Conservation (phyloP, 2,797 vertebrate genomes). For the Diglossa cyanea region DNA sequence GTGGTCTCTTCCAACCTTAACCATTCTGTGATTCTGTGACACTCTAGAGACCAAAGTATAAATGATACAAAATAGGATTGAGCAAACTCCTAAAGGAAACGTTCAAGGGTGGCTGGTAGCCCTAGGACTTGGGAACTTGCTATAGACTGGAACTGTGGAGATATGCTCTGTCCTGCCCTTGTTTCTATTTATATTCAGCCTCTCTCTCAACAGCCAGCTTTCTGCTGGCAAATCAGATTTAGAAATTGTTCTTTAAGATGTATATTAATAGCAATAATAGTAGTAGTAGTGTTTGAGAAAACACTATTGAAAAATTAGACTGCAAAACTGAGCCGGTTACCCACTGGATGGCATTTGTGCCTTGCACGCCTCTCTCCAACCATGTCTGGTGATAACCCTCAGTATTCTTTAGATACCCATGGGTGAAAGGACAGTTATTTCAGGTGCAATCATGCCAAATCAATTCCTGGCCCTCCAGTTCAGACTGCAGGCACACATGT, state of each 20-base stretch:
- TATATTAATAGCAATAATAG: neutral
- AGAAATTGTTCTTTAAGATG: neutral
- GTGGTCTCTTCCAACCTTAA: neutral
- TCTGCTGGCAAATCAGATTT: neutral
- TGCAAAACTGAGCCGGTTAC: neutral
- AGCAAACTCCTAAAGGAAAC: neutral
- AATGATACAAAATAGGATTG: neutral
- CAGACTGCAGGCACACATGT: neutral
- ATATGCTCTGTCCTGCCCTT: neutral
- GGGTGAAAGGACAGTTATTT: neutral
- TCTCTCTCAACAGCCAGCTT: neutral
- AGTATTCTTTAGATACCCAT: neutral
- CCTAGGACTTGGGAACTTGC: neutral
- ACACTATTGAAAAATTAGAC: neutral
- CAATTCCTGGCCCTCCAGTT: neutral
- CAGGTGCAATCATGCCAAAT: neutral
- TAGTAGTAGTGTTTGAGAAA: neutral
- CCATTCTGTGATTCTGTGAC: neutral
- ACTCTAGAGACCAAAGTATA: neutral
- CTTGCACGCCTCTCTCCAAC: neutral
- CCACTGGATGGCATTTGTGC: no score
- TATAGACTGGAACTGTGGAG: neutral
- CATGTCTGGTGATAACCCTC: neutral
- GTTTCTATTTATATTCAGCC: neutral
- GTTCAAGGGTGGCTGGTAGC: rapidly evolving